A percentile compares a stretch with the other conserved stretches of the same genome.
These are phyloP conservation scores for Micronisus gabar DNA, from an alignment of 2,113 vertebrate species.

Conservation along the genomic window DNA sequence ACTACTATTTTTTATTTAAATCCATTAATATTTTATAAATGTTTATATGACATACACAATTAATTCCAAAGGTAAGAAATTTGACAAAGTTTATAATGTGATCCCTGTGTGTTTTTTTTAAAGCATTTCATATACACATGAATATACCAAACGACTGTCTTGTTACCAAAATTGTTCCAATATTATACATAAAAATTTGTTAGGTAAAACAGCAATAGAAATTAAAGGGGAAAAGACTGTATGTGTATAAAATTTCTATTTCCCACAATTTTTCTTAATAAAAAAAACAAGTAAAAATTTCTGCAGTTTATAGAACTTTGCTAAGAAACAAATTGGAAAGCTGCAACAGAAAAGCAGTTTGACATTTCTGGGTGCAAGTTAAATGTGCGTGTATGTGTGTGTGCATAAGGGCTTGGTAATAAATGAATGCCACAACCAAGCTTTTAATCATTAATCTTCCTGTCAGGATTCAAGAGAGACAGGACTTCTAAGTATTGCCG, in stretches of 20 bases:
- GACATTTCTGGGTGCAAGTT: not conserved
- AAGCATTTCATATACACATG: not conserved
- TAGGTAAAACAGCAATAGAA: not conserved
- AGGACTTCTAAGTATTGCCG: not conserved
- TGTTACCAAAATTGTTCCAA: not conserved
- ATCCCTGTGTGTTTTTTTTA: not conserved
- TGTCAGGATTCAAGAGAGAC: not conserved
- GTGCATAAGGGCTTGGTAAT: not conserved
- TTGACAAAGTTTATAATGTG: not conserved
- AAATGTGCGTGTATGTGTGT: rapidly evolving
- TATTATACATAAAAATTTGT: not conserved
- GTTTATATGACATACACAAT: not conserved
- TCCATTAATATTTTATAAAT: not conserved
- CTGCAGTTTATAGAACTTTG: not conserved
- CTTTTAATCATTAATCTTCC: not conserved
- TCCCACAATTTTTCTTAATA: not conserved
- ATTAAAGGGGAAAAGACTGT: rapidly evolving
- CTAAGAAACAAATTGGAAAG: not conserved
- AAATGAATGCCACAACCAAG: not conserved
- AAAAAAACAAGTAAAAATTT: not conserved
- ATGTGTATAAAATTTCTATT: not conserved
- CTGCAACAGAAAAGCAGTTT: not conserved
- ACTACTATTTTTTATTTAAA: not conserved
- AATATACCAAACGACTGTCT: not conserved
- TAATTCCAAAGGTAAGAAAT: not conserved